phyloP scores from a whole-genome alignment of 2,797 vertebrate species.

The Chelonia mydas region DNA sequence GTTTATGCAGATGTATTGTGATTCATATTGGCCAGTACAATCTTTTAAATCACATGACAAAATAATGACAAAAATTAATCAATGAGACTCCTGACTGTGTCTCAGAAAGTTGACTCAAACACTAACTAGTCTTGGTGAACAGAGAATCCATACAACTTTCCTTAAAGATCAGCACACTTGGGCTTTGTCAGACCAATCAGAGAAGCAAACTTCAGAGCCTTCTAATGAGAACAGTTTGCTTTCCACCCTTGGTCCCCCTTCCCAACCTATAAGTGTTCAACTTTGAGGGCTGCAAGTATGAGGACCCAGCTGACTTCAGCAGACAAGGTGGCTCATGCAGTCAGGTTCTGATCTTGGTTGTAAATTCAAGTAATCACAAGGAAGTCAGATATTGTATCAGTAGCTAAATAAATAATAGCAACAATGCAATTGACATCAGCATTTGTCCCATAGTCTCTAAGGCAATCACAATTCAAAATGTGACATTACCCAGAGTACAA shows the following conservation, averaged over 20 bases:
- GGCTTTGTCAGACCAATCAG: not conserved
- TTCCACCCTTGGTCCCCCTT: not conserved
- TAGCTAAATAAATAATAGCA: not conserved
- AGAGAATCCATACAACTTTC: not conserved
- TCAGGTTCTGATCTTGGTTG: not conserved
- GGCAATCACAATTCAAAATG: not conserved
- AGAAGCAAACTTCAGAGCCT: not conserved
- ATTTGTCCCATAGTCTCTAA: slow-evolving; percentile 17
- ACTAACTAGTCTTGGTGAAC: not conserved
- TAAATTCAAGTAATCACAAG: not conserved
- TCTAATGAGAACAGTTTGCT: not conserved
- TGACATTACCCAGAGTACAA: too few relatives aligned
- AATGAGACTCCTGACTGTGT: not conserved
- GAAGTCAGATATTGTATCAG: slow-evolving; percentile 29
- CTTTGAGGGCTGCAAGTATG: not conserved
- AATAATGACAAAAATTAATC: not conserved
- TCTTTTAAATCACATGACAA: not conserved
- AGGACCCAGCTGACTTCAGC: not conserved
- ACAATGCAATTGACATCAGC: not conserved
- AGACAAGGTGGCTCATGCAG: not conserved
- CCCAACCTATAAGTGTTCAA: not conserved
- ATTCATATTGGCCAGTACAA: not conserved
- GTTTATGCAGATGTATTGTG: not conserved
- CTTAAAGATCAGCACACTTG: not conserved
- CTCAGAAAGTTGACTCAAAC: not conserved